Conservation (phyloP, 35 echinoderm and acorn worm species). For the Amphiura filiformis region DNA sequence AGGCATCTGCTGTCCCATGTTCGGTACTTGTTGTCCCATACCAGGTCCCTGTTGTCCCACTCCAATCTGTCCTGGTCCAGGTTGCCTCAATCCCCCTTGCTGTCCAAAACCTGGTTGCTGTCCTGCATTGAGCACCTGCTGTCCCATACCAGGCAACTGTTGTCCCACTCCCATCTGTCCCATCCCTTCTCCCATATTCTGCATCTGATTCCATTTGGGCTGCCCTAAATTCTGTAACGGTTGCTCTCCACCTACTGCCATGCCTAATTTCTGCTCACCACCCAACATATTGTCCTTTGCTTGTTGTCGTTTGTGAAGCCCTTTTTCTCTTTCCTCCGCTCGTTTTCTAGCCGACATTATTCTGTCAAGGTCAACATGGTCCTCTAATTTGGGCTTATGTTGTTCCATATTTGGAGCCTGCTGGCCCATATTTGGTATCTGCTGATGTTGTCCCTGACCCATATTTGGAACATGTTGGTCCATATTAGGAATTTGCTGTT, state of each 20-base stretch:
- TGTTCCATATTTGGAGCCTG: no score
- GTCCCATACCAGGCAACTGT: background rate
- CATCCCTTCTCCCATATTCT: background rate
- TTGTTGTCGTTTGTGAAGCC: background rate
- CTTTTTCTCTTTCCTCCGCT: background rate
- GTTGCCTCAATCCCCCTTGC: no score
- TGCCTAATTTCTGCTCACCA: background rate
- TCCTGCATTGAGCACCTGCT: background rate
- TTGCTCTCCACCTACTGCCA: background rate
- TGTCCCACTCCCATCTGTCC: background rate
- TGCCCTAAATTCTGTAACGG: background rate
- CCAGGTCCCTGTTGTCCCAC: background rate
- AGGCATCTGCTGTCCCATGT: background rate
- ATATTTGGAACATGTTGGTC: background rate
- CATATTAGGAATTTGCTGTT: background rate
- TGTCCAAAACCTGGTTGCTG: constrained; percentile 17
- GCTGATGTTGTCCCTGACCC: no score
- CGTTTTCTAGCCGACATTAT: background rate
- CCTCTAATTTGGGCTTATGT: background rate
- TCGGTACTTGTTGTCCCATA: background rate
- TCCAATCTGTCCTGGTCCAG: background rate
- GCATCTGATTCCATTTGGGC: no score
- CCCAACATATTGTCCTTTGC: background rate
- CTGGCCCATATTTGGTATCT: no score
- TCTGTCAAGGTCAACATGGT: background rate